Evolutionary conservation across 2,797 vertebrate species (phyloP), one percentile per base, ranked within the genome.

Genomic region (Sebastes steindachneri): DNA sequence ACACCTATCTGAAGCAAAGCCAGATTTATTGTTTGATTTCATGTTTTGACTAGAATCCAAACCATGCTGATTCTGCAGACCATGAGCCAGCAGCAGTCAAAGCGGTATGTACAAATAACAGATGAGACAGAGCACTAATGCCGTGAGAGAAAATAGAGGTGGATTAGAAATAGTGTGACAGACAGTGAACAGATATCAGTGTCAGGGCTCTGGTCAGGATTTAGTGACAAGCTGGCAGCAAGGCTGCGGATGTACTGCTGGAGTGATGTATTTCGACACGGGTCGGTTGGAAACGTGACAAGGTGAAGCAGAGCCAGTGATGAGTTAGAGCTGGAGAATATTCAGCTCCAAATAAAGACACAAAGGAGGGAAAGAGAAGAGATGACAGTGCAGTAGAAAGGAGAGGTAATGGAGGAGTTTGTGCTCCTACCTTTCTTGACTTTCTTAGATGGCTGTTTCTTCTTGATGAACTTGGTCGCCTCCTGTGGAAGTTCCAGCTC

Each of bases 401-500:
- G n/a, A 33, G 23, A 25, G 3, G 45, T 15, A 19, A 31, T 8
- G 23, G 26, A 15, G 21, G 54, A 33, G 28, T 26, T 23, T 51
- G 51, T 55, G 94, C 94, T 96, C 96, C 95, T 85, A 96, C 80
- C 83, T 93, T 89, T 92, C 67, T 96, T 95, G 74, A 72, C 86
- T 92, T 96, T 96, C 88, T 94, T 94, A 2, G 88, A 76, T 0
- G 92, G 87, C 70, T 95, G 95, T 72, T 90, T 91, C 2, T 93
- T 95, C 87, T 85, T 95, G 75, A 96, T 89, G 91, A 96, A 94
- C 51, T 83, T 85, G 33, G 87, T 53, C 1, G 94, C 80, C 51
- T 96, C 96, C 0, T 91, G 96, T 2, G 91, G 91, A 4, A 85
- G 6, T 0, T 89, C 68, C 67, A 87, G 90, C 58, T 97, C 97